Base-by-base conservation (phyloP, 2,888 invertebrate species). In the Nematopogon swammerdamellus region DNA sequence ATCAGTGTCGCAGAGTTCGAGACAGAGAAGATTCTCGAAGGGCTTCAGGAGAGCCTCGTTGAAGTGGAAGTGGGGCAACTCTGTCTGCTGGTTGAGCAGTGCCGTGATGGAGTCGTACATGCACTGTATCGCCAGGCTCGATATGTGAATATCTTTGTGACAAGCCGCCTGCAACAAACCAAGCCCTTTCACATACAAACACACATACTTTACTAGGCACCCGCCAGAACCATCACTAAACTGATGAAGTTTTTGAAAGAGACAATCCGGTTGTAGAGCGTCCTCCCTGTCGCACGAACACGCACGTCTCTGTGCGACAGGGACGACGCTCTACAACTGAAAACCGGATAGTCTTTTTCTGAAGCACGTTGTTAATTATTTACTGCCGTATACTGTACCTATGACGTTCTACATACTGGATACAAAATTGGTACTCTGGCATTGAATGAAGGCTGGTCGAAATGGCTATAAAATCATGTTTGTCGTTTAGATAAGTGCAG, bases 41-140 rank as follows among this genome's bases (percentile, higher is more conserved):
- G 97, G 96, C 63, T 97, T 96, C 57, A 97, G 86, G 8, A 97
- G 79, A 0, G 95, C 93, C 68, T 97, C 97, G 65, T 97, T 95
- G 67, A 97, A 95, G 66, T 97, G 96, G 70, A 96, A 97, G 70
- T 96, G 92, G 0, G 95, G 90, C 54, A 95, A 69, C 65, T 97
- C 97, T 0, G 89, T 85, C 66, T 92, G 92, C 61, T 91, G 91
- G 59, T 91, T 92, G 47, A 97, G 73, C 17, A 96, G 71, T 0
- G 92, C 89, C 1, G 92, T 93, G 47, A 96, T 91, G 18, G 93
- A 89, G 61, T 96, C 96, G 63, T 96, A 96, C 53, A 97, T 90
- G 59, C 93, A 93, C 56, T 91, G 88, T 25, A 97, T 92, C 0
- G 95, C 95, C 60, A 93, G 88, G 65, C 95, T 95, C 1, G 94